Evolutionary conservation across 1,140 invertebrate genomes (phyloP).

Genomic region (Tetramorium simillimum): DNA sequence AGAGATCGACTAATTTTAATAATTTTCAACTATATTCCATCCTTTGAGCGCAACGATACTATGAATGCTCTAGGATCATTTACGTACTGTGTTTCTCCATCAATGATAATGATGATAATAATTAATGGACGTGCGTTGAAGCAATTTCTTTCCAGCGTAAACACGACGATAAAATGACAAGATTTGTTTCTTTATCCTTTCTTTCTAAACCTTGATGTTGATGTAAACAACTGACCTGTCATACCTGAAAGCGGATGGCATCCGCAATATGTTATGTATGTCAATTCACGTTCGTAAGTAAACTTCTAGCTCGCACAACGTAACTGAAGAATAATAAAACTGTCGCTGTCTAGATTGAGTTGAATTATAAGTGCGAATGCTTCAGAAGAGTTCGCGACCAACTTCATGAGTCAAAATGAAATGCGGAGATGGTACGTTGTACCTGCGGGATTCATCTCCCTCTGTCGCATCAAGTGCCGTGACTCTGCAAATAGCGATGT

Average conservation of each 20-base stretch:
- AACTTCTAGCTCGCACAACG: neutral
- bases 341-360: neutral
- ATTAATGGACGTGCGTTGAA: neutral
- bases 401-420: neutral
- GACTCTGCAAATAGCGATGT: neutral
- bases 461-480: neutral
- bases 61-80: too few relatives aligned
- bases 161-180: neutral
- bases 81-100: too few relatives aligned
- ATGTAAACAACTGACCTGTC: neutral
- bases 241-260: neutral
- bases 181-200: neutral
- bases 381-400: neutral
- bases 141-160: neutral
- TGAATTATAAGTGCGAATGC: neutral
- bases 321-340: neutral
- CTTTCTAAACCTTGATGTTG: neutral
- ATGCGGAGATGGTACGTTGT: neutral
- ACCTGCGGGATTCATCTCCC: neutral
- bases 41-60: too few relatives aligned
- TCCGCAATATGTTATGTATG: neutral
- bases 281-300: neutral
- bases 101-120: too few relatives aligned
- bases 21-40: too few relatives aligned
- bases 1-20: too few relatives aligned